Evolutionary conservation across 2,888 invertebrate species (phyloP), one percentile per base, ranked within the genome.

Genomic region (Laothoe populi): DNA sequence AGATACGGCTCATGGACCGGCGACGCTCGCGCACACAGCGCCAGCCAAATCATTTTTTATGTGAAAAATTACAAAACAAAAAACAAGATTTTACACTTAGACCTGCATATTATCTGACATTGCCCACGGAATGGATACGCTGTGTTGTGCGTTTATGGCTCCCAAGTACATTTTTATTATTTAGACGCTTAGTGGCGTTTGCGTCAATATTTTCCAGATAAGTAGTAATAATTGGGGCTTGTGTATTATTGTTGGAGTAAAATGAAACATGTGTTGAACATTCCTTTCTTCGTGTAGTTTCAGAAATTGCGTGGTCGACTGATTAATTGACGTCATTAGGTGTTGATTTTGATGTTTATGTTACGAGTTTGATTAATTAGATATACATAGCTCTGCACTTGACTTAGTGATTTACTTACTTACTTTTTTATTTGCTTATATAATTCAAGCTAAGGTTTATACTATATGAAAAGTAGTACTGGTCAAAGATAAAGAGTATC

Each of bases 81-180:
- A 78, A 82, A 84, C 79, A 82, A 77, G 82, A 81, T 77, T 81
- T 81, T 70, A 79, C 79, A 82, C 81, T 84, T 81, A 78, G 73
- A 74, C 71, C 69, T 66, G 78, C 79, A 76, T 72, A 74, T n/a
- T n/a, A n/a, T 74, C 73, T 69, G 69, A 59, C 31, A 26, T 42
- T 45, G 59, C 45, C 26, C 59, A 24, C 42, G 42, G 31, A 53
- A 53, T 53, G 53, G 53, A 53, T 53, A 31, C 53, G 53, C 53
- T 35, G 53, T 53, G 31, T 53, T 35, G 31, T 53, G 31, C 31
- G 53, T 35, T 53, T 16, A 35, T 35, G 35, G 53, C 53, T 19
- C 35, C 53, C 19, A 35, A 35, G 53, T 53, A 49, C 26, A 10
- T 53, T n/a, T n/a, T n/a, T n/a, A n/a, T n/a, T n/a, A 53, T 35